These are phyloP conservation scores for Pecten maximus DNA, from an alignment of 2,888 invertebrate genomes.

Conservation along the genomic window DNA sequence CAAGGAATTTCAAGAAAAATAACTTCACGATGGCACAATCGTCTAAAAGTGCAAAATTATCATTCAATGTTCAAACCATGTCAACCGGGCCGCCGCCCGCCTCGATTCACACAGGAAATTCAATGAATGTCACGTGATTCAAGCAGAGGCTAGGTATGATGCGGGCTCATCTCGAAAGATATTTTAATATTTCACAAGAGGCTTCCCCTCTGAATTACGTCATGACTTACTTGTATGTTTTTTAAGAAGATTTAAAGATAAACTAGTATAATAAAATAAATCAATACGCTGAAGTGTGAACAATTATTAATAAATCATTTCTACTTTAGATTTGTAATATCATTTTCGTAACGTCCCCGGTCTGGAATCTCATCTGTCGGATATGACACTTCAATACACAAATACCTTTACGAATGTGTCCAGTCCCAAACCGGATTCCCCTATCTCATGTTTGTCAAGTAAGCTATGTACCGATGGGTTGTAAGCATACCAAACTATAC, in stretches of 20 bases:
- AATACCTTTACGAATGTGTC: constrained; percentile 33
- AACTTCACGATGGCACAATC: background rate
- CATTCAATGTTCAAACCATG: constrained; percentile 35
- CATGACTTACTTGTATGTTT: background rate
- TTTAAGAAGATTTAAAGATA: background rate
- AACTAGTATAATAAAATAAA: background rate
- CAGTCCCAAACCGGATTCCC: constrained; percentile 35
- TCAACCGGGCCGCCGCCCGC: constrained; percentile 65
- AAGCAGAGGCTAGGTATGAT: constrained; percentile 44
- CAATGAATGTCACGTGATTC: constrained; percentile 62
- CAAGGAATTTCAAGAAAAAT: background rate
- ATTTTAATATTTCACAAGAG: background rate
- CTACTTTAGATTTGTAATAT: background rate
- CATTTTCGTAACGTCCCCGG: background rate
- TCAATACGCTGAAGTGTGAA: background rate
- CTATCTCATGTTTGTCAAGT: constrained; percentile 33
- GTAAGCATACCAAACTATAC: background rate
- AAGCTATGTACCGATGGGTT: background rate
- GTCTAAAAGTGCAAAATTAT: constrained; percentile 4
- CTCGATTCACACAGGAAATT: constrained; percentile 55
- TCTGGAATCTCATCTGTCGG: constrained; percentile 29
- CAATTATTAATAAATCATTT: background rate
- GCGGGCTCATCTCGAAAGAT: background rate
- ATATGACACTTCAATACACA: constrained; percentile 35
- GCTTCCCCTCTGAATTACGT: background rate